phyloP scores from a whole-genome alignment of 2,888 invertebrate genomes.

The Quadroppia sp. region DNA sequence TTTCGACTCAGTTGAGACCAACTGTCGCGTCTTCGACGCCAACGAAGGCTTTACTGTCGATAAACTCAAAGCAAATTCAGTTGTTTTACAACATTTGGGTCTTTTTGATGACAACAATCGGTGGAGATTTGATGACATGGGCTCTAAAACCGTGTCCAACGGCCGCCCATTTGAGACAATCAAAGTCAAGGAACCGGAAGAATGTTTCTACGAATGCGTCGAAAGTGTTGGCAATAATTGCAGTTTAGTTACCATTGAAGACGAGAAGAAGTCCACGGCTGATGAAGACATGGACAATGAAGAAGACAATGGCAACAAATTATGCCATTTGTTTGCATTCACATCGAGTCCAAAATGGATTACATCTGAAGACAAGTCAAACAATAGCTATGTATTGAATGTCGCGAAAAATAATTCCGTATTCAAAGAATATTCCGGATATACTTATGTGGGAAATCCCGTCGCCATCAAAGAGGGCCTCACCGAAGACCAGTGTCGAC shows the following conservation, averaged over 20 bases:
- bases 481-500: conserved; percentile 8
- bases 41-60: conserved; percentile 23
- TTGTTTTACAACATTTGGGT: conserved; percentile 29
- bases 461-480: conserved; percentile 14
- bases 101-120: conserved; percentile 22
- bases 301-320: not conserved
- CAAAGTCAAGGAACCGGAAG: conserved; percentile 20
- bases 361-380: not conserved
- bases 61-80: not conserved
- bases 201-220: conserved; percentile 39
- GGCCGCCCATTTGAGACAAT: conserved; percentile 17
- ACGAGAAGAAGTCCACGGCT: conserved; percentile 11
- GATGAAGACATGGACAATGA: not conserved
- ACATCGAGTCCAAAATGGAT: conserved; percentile 13
- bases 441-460: conserved; percentile 26
- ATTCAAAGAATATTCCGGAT: conserved; percentile 10
- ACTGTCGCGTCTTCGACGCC: conserved; percentile 32
- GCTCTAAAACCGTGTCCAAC: not conserved
- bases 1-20: not conserved
- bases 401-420: conserved; percentile 17
- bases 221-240: conserved; percentile 9
- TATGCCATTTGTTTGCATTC: conserved; percentile 21
- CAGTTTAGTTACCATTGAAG: conserved; percentile 32
- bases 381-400: conserved; percentile 17
- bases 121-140: conserved; percentile 35